Conservation (phyloP, 2,888 invertebrate species). For the Phytoseiulus persimilis region DNA sequence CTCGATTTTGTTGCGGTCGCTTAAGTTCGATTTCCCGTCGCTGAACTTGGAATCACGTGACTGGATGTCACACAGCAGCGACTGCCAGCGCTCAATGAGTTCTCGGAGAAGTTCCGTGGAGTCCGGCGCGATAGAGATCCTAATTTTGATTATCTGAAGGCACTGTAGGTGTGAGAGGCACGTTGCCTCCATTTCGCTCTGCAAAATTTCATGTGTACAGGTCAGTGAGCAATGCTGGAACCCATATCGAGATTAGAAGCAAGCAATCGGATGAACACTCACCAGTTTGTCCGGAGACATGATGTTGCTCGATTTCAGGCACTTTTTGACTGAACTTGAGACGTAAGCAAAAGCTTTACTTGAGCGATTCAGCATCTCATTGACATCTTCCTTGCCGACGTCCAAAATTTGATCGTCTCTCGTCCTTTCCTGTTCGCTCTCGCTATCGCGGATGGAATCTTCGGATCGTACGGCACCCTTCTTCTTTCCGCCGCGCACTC, state of each 20-base stretch:
- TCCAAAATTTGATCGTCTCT: background rate
- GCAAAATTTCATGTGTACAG: conserved; percentile 48
- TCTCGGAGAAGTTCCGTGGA: conserved; percentile 10
- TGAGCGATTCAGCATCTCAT: conserved; percentile 18
- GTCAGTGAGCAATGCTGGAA: background rate
- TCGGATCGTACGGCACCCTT: background rate
- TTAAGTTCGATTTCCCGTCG: background rate
- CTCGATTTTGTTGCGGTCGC: background rate
- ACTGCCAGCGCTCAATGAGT: conserved; percentile 20
- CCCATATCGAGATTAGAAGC: background rate
- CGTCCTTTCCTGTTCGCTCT: conserved; percentile 16
- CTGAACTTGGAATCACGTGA: background rate
- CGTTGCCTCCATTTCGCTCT: conserved; percentile 75
- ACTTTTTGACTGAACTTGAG: conserved; percentile 15
- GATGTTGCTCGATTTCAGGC: background rate
- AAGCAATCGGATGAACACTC: conserved; percentile 43
- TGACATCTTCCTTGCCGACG: background rate
- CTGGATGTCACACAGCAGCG: conserved; percentile 33
- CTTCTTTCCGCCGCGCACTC: background rate
- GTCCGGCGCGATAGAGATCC: conserved; percentile 24
- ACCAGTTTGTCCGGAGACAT: conserved; percentile 48
- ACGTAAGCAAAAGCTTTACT: conserved; percentile 28
- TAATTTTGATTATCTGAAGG: conserved; percentile 36
- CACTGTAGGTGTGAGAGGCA: conserved; percentile 66
- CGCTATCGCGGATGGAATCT: conserved; percentile 25